Conservation (phyloP, 2,888 invertebrate species). For the Meteorus colon region DNA sequence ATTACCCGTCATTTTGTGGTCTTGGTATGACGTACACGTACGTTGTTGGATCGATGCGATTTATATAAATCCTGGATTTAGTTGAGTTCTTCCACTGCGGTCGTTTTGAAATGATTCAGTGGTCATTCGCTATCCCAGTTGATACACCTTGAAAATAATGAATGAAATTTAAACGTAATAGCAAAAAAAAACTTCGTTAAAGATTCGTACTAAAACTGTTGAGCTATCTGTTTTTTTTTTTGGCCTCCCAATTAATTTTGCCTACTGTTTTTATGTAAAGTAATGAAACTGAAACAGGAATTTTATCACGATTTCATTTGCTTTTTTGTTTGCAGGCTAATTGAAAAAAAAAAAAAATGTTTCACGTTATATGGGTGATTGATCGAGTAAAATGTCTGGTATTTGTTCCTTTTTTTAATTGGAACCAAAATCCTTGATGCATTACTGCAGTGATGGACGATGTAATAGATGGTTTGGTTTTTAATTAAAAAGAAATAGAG, state of each 20-base stretch:
- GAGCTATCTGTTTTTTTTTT: no score
- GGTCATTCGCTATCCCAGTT: slow-evolving; percentile 15
- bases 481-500: slow-evolving; percentile 6
- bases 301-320: background rate
- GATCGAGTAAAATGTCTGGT: background rate
- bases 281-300: no score
- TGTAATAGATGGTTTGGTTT: slow-evolving; percentile 40
- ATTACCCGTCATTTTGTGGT: slow-evolving; percentile 43
- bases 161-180: background rate
- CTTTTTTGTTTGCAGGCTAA: background rate
- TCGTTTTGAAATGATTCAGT: slow-evolving; percentile 24
- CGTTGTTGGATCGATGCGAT: slow-evolving; percentile 57
- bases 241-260: no score
- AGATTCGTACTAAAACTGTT: background rate
- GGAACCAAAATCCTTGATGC: slow-evolving; percentile 49
- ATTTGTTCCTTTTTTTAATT: background rate
- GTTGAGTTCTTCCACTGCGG: slow-evolving; percentile 50
- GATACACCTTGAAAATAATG: background rate
- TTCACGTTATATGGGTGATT: background rate
- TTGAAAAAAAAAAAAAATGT: background rate
- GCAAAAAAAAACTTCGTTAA: background rate
- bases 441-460: slow-evolving; percentile 66
- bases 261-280: no score
- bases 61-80: slow-evolving; percentile 56
- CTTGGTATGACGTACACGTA: slow-evolving; percentile 60